Percentiles rank a stretch among this genome's conserved stretches.
phyloP scores from a whole-genome alignment of 2,797 vertebrate species.

The Urosaurus nigricauda region DNA sequence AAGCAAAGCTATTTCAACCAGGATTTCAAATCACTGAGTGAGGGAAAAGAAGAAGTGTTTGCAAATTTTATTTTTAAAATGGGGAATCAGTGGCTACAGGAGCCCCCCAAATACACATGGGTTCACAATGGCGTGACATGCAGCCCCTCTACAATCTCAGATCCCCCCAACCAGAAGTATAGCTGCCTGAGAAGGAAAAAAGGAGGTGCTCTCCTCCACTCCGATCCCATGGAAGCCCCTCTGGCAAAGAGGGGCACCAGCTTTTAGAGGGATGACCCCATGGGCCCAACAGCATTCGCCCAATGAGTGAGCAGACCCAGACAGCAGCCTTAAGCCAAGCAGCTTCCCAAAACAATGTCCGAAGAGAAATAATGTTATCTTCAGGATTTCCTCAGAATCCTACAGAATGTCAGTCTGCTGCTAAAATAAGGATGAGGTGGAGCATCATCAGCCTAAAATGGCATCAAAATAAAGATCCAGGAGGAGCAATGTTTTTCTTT shows the following conservation, averaged over 20 bases:
- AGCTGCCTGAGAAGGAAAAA: neutral
- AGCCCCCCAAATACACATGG: too few relatives aligned
- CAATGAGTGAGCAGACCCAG: neutral
- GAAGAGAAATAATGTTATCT: too few relatives aligned
- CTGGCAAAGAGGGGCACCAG: too few relatives aligned
- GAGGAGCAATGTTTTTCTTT: neutral
- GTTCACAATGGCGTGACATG: too few relatives aligned
- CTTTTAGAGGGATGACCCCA: too few relatives aligned
- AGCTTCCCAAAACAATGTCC: neutral
- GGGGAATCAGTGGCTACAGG: too few relatives aligned
- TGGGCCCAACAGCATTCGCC: too few relatives aligned
- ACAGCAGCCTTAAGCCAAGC: too few relatives aligned
- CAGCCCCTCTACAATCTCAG: too few relatives aligned
- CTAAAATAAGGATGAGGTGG: neutral
- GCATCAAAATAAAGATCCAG: neutral
- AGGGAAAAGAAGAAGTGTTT: neutral
- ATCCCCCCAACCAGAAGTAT: too few relatives aligned
- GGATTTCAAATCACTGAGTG: neutral
- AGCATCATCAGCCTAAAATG: neutral
- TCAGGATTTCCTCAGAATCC: neutral
- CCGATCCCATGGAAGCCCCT: neutral
- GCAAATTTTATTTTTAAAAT: neutral
- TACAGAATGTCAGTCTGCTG: neutral
- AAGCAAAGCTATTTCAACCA: neutral
- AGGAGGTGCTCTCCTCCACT: neutral